Conservation (phyloP, 2,888 invertebrate genomes). For the Lepidocyrtoides sp. region DNA sequence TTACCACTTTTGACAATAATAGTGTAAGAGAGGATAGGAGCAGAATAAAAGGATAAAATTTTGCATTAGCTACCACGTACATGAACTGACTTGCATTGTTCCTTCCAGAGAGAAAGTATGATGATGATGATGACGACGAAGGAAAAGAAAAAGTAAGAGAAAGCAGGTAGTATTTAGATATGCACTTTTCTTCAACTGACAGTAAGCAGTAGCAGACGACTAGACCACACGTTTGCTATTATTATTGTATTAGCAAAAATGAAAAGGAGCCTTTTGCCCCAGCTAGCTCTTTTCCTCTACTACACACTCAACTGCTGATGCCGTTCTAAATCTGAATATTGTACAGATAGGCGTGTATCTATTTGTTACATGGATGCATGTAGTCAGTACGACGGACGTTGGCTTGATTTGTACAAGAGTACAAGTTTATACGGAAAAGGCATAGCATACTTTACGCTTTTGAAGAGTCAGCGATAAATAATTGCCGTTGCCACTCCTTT, state of each 20-base stretch:
- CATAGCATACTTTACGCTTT: conserved; percentile 48
- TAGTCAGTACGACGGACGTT: not conserved
- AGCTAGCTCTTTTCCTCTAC: too few relatives aligned
- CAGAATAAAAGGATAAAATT: conserved; percentile 63
- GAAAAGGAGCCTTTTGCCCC: conserved; percentile 2
- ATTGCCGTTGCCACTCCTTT: conserved; percentile 79
- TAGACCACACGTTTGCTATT: conserved; percentile 25
- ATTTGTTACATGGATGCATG: not conserved
- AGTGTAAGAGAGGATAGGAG: conserved; percentile 56
- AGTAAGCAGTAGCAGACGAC: not conserved
- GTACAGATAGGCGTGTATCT: not conserved
- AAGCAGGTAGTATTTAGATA: conserved; percentile 37
- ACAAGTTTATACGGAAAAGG: conserved; percentile 44
- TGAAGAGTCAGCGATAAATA: conserved; percentile 77
- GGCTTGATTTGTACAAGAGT: conserved; percentile 6
- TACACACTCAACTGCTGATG: not conserved
- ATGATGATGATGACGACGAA: too few relatives aligned
- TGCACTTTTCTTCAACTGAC: not conserved
- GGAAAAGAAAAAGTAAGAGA: conserved; percentile 18
- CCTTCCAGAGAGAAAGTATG: not conserved
- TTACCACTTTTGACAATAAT: conserved; percentile 69
- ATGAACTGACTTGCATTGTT: not conserved
- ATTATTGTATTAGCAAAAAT: conserved; percentile 61
- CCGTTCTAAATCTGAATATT: conserved; percentile 25
- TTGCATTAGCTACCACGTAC: conserved; percentile 39